Evolutionary conservation across 2,113 vertebrate species (phyloP).

Genomic region (Dasyprocta punctata): DNA sequence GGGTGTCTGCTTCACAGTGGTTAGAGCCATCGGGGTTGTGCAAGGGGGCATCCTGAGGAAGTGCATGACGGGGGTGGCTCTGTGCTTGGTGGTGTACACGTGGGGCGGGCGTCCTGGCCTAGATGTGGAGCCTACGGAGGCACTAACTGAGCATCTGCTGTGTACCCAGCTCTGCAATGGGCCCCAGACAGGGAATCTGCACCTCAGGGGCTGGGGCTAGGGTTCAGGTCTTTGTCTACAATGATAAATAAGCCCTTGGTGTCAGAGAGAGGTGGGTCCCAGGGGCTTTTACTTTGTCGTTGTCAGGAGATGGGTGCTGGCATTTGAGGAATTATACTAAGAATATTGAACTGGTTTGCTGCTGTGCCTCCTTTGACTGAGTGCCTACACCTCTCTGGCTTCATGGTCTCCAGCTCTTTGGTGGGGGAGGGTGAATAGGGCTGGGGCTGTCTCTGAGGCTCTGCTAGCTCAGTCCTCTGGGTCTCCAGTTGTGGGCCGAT

Average conservation of each 20-base stretch:
- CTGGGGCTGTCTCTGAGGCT: background rate
- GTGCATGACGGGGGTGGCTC: background rate
- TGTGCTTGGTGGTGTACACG: background rate
- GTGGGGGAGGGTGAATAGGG: too few relatives aligned
- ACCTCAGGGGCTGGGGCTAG: background rate
- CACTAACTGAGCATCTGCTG: background rate
- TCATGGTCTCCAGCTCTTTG: background rate
- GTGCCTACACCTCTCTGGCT: slow-evolving; percentile 40
- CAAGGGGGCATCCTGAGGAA: slow-evolving; percentile 7
- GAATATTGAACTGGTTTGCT: background rate
- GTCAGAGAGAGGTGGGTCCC: background rate
- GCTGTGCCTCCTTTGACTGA: background rate
- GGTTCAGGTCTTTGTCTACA: background rate
- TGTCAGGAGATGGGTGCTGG: background rate
- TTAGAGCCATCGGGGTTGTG: background rate
- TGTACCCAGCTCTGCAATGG: background rate
- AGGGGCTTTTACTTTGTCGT: background rate
- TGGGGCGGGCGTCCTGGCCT: background rate
- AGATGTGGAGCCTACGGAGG: background rate
- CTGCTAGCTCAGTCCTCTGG: background rate
- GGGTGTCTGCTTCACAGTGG: background rate
- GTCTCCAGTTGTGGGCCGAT: background rate
- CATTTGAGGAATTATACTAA: background rate
- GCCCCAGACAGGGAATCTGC: background rate
- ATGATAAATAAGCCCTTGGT: background rate